Conservation (phyloP, 2,797 vertebrate genomes). For the Oryzias dopingdopingensis region DNA sequence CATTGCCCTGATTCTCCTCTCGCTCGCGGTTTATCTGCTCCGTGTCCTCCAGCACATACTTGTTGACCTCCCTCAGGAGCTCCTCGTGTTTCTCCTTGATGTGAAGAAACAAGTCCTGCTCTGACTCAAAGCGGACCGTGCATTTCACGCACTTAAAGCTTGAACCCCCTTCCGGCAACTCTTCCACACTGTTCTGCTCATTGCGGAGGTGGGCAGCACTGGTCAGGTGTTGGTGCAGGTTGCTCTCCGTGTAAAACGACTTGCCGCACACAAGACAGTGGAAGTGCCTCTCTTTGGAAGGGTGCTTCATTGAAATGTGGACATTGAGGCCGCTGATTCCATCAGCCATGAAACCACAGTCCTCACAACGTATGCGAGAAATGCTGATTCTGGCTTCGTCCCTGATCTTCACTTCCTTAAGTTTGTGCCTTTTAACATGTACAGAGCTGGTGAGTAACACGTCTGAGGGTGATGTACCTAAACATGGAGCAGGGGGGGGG, state of each 20-base stretch:
- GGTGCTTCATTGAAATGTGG: slow-evolving; percentile 98
- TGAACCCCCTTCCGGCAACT: slow-evolving; percentile 91
- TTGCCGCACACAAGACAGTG: slow-evolving; percentile 97
- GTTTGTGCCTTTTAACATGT: slow-evolving; percentile 55
- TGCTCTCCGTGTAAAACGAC: slow-evolving; percentile 96
- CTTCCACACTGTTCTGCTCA: slow-evolving; percentile 92
- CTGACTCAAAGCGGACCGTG: slow-evolving; percentile 90
- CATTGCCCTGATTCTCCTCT: slow-evolving; percentile 94
- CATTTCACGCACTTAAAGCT: slow-evolving; percentile 97
- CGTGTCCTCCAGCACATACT: slow-evolving; percentile 96
- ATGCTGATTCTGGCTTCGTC: slow-evolving; percentile 52
- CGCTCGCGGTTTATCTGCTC: slow-evolving; percentile 97
- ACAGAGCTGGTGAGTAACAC: slow-evolving; percentile 6
- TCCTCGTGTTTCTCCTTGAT: slow-evolving; percentile 99
- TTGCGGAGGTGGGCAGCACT: slow-evolving; percentile 92
- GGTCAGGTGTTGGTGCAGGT: slow-evolving; percentile 95
- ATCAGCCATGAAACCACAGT: slow-evolving; percentile 96
- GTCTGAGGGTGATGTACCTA: slow-evolving; percentile 38
- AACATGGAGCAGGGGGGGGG: slow-evolving; percentile 54
- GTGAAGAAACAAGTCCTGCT: slow-evolving; percentile 94
- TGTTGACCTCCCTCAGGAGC: slow-evolving; percentile 94
- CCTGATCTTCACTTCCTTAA: slow-evolving; percentile 37
- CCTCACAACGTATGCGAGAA: slow-evolving; percentile 88
- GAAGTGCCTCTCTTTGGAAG: slow-evolving; percentile 95
- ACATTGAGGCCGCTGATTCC: slow-evolving; percentile 95